These are phyloP conservation scores for Oriolus oriolus DNA, from an alignment of 2,113 vertebrate species.

Conservation along the genomic window DNA sequence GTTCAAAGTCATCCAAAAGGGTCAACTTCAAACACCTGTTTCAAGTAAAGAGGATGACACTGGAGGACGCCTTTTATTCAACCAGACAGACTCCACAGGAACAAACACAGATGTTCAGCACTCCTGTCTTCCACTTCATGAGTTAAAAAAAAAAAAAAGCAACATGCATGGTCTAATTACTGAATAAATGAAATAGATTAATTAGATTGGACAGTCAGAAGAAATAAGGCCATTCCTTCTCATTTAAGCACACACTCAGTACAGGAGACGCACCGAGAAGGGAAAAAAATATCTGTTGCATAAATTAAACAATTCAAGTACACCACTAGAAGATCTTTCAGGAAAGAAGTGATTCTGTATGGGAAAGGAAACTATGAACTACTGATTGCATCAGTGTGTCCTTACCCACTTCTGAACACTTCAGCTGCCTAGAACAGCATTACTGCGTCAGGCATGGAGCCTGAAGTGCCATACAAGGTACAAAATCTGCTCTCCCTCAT, in stretches of 20 bases:
- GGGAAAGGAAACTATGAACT: not conserved
- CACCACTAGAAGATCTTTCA: not conserved
- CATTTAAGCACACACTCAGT: not conserved
- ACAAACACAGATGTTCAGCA: not conserved
- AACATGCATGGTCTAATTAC: not conserved
- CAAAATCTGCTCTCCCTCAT: not conserved
- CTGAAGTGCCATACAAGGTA: not conserved
- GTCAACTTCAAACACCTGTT: constrained; percentile 32
- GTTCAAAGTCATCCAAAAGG: not conserved
- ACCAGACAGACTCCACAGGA: not conserved
- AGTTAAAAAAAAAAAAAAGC: not conserved
- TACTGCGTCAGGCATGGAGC: not conserved
- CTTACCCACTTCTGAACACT: not conserved
- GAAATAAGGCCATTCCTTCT: not conserved
- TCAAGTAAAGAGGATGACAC: not conserved
- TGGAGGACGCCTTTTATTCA: not conserved
- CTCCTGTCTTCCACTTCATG: not conserved
- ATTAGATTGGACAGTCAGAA: not conserved
- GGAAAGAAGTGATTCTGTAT: not conserved
- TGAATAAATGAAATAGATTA: not conserved
- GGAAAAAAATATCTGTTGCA: not conserved
- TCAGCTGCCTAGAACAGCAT: not conserved
- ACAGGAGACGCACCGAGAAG: not conserved
- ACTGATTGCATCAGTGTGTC: not conserved
- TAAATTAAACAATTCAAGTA: not conserved